Evolutionary conservation across 2,888 invertebrate genomes (phyloP).

Genomic region (Microctonus brassicae): DNA sequence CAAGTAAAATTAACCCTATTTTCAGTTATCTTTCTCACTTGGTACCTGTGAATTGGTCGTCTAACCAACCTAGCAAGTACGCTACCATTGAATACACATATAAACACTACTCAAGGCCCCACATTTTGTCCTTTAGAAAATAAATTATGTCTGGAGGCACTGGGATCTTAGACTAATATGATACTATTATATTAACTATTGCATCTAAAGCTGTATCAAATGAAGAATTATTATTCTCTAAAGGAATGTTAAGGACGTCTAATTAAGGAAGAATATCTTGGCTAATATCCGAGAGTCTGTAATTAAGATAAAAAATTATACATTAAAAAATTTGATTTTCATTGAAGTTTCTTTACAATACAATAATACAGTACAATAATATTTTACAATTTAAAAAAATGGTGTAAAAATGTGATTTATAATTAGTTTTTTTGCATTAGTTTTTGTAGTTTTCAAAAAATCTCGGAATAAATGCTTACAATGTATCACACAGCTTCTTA

Average conservation of each 20-base stretch:
- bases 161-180: too few relatives aligned
- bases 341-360: too few relatives aligned
- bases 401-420: slow-evolving; percentile 5
- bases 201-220: slow-evolving; percentile 6
- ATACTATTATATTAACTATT: too few relatives aligned
- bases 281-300: background rate
- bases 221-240: background rate
- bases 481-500: slow-evolving; percentile 5
- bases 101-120: too few relatives aligned
- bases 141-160: too few relatives aligned
- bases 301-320: background rate
- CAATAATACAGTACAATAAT: background rate
- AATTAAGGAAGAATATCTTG: slow-evolving; percentile 1
- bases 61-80: too few relatives aligned
- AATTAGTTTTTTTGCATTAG: background rate
- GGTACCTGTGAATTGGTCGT: too few relatives aligned
- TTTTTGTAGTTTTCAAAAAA: background rate
- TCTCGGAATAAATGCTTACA: slow-evolving; percentile 6
- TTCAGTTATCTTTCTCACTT: too few relatives aligned
- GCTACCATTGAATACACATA: too few relatives aligned
- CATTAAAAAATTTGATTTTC: too few relatives aligned
- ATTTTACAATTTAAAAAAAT: background rate
- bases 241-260: background rate
- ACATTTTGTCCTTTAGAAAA: too few relatives aligned
- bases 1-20: too few relatives aligned